Evolutionary conservation across 1,140 invertebrate species (phyloP).

Genomic region (Myzus persicae): DNA sequence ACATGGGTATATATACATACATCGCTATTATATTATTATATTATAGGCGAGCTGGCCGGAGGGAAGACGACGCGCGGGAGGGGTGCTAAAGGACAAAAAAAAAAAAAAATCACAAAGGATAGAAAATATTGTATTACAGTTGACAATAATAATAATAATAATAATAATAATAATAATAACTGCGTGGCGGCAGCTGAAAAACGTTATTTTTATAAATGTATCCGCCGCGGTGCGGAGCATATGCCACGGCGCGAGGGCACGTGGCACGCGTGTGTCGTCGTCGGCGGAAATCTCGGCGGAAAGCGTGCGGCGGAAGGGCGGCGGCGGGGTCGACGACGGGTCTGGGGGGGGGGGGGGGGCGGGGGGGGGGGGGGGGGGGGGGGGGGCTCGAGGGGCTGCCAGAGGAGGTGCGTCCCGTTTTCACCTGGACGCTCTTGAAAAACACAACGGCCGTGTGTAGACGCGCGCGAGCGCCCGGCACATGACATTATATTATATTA

Average conservation of each 20-base stretch:
- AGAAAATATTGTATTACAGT: conserved; percentile 58
- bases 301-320: background rate
- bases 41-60: background rate
- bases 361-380: background rate
- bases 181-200: conserved; percentile 48
- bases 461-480: background rate
- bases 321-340: too few relatives aligned
- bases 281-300: conserved; percentile 39
- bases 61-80: background rate
- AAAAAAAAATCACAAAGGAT: conserved; percentile 39
- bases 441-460: background rate
- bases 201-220: conserved; percentile 54
- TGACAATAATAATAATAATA: conserved; percentile 50
- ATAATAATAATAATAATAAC: background rate
- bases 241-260: conserved; percentile 39
- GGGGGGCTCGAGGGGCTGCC: background rate
- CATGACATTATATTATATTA: too few relatives aligned
- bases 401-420: background rate
- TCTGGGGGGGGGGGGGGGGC: background rate
- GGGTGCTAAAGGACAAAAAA: background rate
- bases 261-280: conserved; percentile 7
- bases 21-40: background rate
- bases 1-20: too few relatives aligned
- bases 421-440: conserved; percentile 52
- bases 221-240: conserved; percentile 25